Evolutionary conservation across 2,888 invertebrate species (phyloP).

Genomic region (Tuberolachnus salignus): DNA sequence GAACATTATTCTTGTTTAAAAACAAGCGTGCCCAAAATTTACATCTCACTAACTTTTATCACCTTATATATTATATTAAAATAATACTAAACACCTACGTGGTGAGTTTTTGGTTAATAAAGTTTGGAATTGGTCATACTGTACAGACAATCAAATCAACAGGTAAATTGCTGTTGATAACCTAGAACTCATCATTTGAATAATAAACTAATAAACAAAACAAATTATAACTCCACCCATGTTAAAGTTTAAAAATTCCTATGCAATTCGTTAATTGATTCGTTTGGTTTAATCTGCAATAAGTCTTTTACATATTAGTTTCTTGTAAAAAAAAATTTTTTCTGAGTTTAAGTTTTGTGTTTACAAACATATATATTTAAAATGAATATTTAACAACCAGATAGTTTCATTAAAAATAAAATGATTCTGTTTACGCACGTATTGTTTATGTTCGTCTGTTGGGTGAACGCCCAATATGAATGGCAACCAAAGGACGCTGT

Average conservation of each 20-base stretch:
- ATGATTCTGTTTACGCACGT: conserved; percentile 12
- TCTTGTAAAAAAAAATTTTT: too few relatives aligned
- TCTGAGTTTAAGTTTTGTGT: too few relatives aligned
- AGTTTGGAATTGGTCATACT: conserved; percentile 37
- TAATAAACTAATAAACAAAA: conserved; percentile 41
- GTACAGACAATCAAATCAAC: background rate
- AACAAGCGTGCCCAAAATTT: too few relatives aligned
- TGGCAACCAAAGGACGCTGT: conserved; percentile 91
- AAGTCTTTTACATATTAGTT: too few relatives aligned
- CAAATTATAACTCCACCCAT: conserved; percentile 52
- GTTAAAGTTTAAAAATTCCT: conserved; percentile 40
- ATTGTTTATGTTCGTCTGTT: conserved; percentile 29
- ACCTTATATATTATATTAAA: too few relatives aligned
- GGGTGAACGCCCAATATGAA: conserved; percentile 73
- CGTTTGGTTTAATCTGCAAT: too few relatives aligned
- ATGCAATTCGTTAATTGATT: too few relatives aligned
- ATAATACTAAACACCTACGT: too few relatives aligned
- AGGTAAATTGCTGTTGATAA: conserved; percentile 37
- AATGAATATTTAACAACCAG: conserved; percentile 10
- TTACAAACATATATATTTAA: background rate
- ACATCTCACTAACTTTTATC: too few relatives aligned
- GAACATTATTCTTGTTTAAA: too few relatives aligned
- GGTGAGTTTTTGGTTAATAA: too few relatives aligned
- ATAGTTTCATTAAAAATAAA: background rate
- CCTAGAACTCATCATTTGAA: conserved; percentile 21